Evolutionary conservation across 1,140 invertebrate species (phyloP), one percentile per base, ranked within the genome.

Genomic region (Drosophila pandora): DNA sequence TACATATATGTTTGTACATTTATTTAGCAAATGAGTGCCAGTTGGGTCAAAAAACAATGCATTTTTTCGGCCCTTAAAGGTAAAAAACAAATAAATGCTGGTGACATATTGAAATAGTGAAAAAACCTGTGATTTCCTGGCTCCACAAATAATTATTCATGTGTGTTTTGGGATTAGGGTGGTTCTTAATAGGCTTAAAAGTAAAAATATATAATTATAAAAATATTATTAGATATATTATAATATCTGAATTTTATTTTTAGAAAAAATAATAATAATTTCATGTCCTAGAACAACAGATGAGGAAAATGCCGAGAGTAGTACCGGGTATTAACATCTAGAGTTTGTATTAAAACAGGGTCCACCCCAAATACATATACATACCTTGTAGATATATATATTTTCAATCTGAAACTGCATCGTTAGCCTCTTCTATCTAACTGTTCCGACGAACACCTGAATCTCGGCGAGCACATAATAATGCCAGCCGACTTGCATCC

Each of bases 371-470:
- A 17, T 43, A 43, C 41, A 5, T 13, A 21, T 13, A 37, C 34
- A 21, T 13, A 37, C 34, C 0, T 9, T 37, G 41, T 7, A 8
- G n/a, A 2, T 41, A 13, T 13, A 43, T 43, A 43, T 17, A 43
- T 43, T 43, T 43, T 43, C 41, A 43, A 17, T 43, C 41, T 43
- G n/a, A 43, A 43, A 43, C 13, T 17, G 41, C 41, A 43, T 43
- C 41, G 41, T 43, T 13, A 13, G 41, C 17, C 4, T 7, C 13
- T 13, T 43, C 41, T 21, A 43, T 17, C n/a, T 43, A n/a, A 37
- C 34, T 37, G 10, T n/a, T 12, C 34, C 41, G 41, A 43, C 6
- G 41, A 43, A 21, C 41, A 43, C 41, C 41, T 43, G 41, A 21
- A 43, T 43, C 13, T 43, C 41, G 41, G 6, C 13, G 41, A 21